Base-by-base conservation (phyloP, 1,140 invertebrate genomes). In the Daktulosphaira vitifoliae region DNA sequence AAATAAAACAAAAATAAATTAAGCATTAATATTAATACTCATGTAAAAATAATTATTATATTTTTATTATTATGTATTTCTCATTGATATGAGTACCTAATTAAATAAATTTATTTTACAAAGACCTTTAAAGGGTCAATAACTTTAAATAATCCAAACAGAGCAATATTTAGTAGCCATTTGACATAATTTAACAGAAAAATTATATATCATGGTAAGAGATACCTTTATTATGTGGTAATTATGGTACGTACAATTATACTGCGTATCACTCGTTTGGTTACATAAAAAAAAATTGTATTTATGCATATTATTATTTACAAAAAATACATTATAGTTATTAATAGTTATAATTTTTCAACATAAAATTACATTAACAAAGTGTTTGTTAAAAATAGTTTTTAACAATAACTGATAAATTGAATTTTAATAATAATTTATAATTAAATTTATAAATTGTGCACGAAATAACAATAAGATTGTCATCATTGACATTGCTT, bases 1-100 rank as follows among this genome's bases (percentile, higher is more conserved):
- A 62, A 62, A 46, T 46, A 62, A 62, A 62, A 39, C 29, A 33
- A 48, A 48, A 62, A 62, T 46, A 62, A 46, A 62, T 62, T 62
- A 48, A 16, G 26, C 56, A 33, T 46, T 62, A 62, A 48, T 62
- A 20, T 62, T 46, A 62, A 62, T 62, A 62, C 42, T 48, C n/a
- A 11, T 46, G 44, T 62, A 62, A 62, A 59, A 62, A 48, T 48
- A 62, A 48, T 48, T 46, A 42, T 62, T 59, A 33, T 33, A 33
- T 33, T 6, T 33, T 6, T 33, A 33, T 33, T 6, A 6, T 6
- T 33, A 33, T 33, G 11, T 33, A 33, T 33, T 6, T 59, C 54
- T 44, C 42, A 46, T 48, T 48, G 56, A 62, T 62, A 62, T 62
- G 39, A 46, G 39, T 46, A 59, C 54, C 54, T 44, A 59, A 39